Percentiles rank a stretch among this genome's conserved stretches.
These are phyloP conservation scores for Hermatobates lingyangjiaoensis DNA, from an alignment of 1,140 invertebrate genomes.

Conservation along the genomic window DNA sequence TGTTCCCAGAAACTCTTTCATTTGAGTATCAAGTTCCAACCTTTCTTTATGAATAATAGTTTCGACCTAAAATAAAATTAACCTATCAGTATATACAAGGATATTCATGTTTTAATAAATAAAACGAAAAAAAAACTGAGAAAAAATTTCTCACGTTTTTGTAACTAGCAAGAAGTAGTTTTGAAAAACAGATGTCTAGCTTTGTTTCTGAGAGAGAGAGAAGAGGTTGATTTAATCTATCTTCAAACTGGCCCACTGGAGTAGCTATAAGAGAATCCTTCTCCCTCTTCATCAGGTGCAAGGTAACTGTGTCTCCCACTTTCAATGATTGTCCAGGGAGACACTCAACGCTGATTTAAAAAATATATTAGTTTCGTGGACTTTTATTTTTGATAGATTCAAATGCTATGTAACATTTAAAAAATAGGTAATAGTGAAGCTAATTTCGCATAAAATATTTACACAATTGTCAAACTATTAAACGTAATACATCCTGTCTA, in stretches of 20 bases:
- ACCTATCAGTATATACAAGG: background rate
- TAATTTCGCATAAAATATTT: background rate
- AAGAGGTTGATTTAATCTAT: constrained; percentile 21
- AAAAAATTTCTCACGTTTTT: constrained; percentile 30
- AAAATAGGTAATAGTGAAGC: background rate
- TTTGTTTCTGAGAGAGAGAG: constrained; percentile 28
- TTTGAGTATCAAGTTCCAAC: constrained; percentile 39
- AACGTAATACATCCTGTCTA: background rate
- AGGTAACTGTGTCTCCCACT: constrained; percentile 49
- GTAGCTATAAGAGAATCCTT: constrained; percentile 56
- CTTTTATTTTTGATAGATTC: background rate
- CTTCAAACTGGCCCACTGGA: constrained; percentile 29
- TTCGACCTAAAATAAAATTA: constrained; percentile 25
- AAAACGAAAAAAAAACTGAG: background rate
- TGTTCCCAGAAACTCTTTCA: constrained; percentile 42
- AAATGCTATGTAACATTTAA: background rate
- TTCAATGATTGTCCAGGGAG: constrained; percentile 26
- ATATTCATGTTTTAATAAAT: background rate
- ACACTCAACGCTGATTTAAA: constrained; percentile 23
- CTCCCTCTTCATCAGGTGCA: constrained; percentile 72
- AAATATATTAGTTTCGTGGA: background rate
- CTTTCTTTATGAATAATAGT: constrained; percentile 53
- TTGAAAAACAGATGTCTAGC: constrained; percentile 39
- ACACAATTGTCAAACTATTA: background rate
- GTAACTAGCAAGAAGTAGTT: constrained; percentile 51